These are phyloP conservation scores for Nephrotoma guestfalica DNA, from an alignment of 2,888 invertebrate genomes.

Conservation along the genomic window DNA sequence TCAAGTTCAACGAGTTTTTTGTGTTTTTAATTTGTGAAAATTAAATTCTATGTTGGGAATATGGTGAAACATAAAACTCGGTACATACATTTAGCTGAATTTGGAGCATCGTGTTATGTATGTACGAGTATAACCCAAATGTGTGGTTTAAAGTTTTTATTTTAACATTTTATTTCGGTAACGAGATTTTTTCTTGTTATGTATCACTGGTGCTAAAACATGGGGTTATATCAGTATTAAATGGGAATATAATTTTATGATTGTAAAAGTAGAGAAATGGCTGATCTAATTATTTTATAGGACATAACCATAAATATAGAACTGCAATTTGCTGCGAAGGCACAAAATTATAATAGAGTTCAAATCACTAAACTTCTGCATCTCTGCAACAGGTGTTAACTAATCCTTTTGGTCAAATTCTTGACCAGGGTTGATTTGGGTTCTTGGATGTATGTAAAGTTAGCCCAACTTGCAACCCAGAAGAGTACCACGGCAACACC, in stretches of 20 bases:
- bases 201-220: background rate
- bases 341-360: too few species aligned
- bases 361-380: too few species aligned
- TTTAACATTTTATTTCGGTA: background rate
- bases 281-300: background rate
- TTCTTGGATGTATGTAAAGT: too few species aligned
- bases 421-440: too few species aligned
- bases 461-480: too few species aligned
- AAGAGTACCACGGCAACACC: too few species aligned
- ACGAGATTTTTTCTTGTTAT: background rate
- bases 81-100: background rate
- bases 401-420: too few species aligned
- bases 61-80: background rate
- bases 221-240: background rate
- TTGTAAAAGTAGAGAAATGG: background rate
- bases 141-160: background rate
- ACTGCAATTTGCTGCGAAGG: too few species aligned
- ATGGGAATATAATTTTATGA: background rate
- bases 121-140: background rate
- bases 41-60: background rate
- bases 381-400: too few species aligned
- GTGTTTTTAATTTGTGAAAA: background rate
- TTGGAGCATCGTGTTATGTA: background rate
- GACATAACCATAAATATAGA: too few species aligned
- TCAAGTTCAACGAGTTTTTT: background rate